Percentiles rank a stretch among this genome's conserved stretches.
phyloP scores from a whole-genome alignment of 1,140 invertebrate species.

The Drosophila suzukii region DNA sequence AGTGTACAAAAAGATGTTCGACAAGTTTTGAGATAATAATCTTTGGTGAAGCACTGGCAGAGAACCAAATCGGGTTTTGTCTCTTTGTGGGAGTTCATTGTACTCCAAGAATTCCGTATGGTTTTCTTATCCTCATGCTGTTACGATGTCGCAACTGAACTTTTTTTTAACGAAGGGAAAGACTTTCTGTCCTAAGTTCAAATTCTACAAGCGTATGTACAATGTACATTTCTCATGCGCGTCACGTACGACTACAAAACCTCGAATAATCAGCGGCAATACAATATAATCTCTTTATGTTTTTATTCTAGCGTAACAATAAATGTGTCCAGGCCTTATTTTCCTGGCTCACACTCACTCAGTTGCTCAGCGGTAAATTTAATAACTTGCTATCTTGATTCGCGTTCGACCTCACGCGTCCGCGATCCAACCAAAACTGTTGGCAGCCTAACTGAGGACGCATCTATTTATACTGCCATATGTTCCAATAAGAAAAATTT shows the following conservation, averaged over 20 bases:
- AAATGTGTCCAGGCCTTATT: constrained; percentile 32
- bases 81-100: constrained; percentile 61
- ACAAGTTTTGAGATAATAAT: constrained; percentile 53
- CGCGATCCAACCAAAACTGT: constrained; percentile 69
- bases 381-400: constrained; percentile 12
- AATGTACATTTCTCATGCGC: constrained; percentile 28
- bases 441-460: constrained; percentile 51
- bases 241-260: constrained; percentile 47
- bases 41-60: constrained; percentile 1
- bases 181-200: not conserved
- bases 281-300: constrained; percentile 36
- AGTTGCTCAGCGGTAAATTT: constrained; percentile 15
- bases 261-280: not conserved
- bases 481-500: not conserved
- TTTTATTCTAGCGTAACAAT: constrained; percentile 32
- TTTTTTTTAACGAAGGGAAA: not conserved
- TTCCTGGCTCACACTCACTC: constrained; percentile 53
- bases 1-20: constrained; percentile 58
- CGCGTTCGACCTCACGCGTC: constrained; percentile 54
- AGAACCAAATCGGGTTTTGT: constrained; percentile 42
- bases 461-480: constrained; percentile 71
- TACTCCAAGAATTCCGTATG: constrained; percentile 45
- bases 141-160: constrained; percentile 25
- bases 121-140: constrained; percentile 43
- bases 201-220: no score